These are phyloP conservation scores for Podabrus alpinus DNA, from an alignment of 2,888 invertebrate genomes.

Conservation along the genomic window DNA sequence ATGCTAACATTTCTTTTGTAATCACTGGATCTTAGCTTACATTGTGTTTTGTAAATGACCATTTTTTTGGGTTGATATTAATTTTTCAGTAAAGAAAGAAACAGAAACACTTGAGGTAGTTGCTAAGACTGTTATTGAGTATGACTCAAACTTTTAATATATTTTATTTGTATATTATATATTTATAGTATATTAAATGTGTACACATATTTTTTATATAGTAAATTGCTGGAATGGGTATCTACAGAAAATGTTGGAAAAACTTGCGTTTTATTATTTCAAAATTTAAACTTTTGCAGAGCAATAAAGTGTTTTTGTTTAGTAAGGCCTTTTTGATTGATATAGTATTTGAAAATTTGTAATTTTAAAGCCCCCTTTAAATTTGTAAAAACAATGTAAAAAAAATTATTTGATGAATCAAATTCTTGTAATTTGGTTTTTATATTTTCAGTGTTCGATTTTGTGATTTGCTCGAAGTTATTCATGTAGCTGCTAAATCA, in stretches of 20 bases:
- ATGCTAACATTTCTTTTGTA: not conserved
- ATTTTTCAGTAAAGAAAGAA: not conserved
- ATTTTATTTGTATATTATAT: not conserved
- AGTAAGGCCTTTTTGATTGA: not conserved
- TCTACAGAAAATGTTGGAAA: not conserved
- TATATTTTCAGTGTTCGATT: not conserved
- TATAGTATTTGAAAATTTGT: not conserved
- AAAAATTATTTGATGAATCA: not conserved
- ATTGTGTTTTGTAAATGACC: not conserved
- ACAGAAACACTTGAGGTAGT: not conserved
- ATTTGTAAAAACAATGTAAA: not conserved
- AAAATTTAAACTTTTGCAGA: not conserved
- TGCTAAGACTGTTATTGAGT: not conserved
- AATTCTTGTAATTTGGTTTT: not conserved
- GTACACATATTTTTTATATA: not conserved
- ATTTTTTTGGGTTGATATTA: not conserved
- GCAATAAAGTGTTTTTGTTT: not conserved
- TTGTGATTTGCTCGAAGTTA: not conserved
- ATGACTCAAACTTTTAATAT: not conserved
- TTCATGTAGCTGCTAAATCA: not conserved
- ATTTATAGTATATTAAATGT: not conserved
- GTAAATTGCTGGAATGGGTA: not conserved
- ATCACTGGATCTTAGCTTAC: not conserved
- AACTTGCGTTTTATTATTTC: not conserved
- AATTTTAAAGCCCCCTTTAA: not conserved